Base-by-base conservation (phyloP, 2,888 invertebrate species). In the Rotaria magnacalcarata region DNA sequence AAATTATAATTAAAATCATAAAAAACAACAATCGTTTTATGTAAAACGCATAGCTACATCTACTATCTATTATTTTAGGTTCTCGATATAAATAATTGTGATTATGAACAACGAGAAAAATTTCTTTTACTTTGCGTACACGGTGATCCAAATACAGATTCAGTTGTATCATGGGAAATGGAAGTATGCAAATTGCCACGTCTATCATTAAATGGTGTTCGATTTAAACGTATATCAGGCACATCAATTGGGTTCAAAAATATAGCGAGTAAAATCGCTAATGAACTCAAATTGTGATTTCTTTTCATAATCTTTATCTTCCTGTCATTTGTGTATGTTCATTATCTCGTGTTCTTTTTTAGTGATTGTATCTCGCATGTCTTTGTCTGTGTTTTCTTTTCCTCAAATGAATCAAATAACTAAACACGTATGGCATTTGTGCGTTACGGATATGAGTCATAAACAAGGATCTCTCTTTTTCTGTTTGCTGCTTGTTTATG, bases 51-150 rank as follows among this genome's bases (percentile, higher is more conserved):
- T 34, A 2, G 34, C 34, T 34, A 34, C 34, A 34, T 34, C 52
- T 3, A 11, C 11, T 52, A 11, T 52, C 14, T 52, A 16, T 52
- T 52, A 4, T 14, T 52, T n/a, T 58, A 58, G 58, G 74, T 74
- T 89, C 93, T 99, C 91, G 97, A 99, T 92, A 96, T 96, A 88
- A 99, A 99, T 92, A 97, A 96, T 92, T 99, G 99, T 92, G 98
- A 98, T 93, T 99, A 99, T 92, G 99, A 99, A 92, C 99, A 99
- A 91, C 94, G 97, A 87, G 99, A 99, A 92, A 94, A 97, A 91
- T 99, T 97, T 92, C 94, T 99, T 85, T 93, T 99, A 88, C 93
- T 99, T 89, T 99, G 99, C 92, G 96, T 98, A 60, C 97, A 99
- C 92, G 99, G 99, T 4, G 98, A 99, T 92, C 96, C 97, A 85